phyloP scores from a whole-genome alignment of 1,140 invertebrate species.

The Eumeta japonica region DNA sequence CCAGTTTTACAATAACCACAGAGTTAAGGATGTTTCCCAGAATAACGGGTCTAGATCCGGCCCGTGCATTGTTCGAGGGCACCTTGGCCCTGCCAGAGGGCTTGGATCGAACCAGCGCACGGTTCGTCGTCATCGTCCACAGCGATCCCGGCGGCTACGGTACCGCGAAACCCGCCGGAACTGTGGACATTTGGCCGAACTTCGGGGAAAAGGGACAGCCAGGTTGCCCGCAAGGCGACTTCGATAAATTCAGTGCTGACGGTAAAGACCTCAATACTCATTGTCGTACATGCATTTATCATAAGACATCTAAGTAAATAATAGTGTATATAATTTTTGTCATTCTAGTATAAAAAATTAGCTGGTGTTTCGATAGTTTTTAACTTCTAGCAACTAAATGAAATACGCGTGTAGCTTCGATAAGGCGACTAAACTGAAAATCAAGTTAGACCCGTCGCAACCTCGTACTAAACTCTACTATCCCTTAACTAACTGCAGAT shows the following conservation, averaged over 20 bases:
- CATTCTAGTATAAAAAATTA: too few relatives aligned
- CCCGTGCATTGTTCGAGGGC: conserved; percentile 38
- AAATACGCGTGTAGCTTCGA: too few relatives aligned
- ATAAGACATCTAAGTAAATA: too few relatives aligned
- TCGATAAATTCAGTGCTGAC: conserved; percentile 29
- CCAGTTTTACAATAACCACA: too few relatives aligned
- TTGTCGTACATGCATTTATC: too few relatives aligned
- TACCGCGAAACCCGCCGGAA: conserved; percentile 55
- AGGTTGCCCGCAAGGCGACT: conserved; percentile 57
- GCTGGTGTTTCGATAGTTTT: too few relatives aligned
- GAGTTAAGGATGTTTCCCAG: conserved; percentile 23
- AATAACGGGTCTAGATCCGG: conserved; percentile 57
- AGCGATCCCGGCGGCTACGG: conserved; percentile 51
- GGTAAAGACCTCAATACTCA: conserved; percentile 17
- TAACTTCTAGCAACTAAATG: too few relatives aligned
- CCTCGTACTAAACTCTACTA: too few relatives aligned
- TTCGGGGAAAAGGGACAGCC: conserved; percentile 61
- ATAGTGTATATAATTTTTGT: too few relatives aligned
- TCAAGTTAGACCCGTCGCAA: too few relatives aligned
- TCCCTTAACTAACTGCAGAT: too few relatives aligned
- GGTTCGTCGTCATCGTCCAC: conserved; percentile 60
- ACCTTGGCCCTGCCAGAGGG: conserved; percentile 19
- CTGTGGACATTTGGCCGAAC: conserved; percentile 67
- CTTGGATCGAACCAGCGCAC: conserved; percentile 42
- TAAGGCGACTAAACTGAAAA: too few relatives aligned